These are phyloP conservation scores for Synergus gifuensis DNA, from an alignment of 2,888 invertebrate genomes.

Conservation along the genomic window DNA sequence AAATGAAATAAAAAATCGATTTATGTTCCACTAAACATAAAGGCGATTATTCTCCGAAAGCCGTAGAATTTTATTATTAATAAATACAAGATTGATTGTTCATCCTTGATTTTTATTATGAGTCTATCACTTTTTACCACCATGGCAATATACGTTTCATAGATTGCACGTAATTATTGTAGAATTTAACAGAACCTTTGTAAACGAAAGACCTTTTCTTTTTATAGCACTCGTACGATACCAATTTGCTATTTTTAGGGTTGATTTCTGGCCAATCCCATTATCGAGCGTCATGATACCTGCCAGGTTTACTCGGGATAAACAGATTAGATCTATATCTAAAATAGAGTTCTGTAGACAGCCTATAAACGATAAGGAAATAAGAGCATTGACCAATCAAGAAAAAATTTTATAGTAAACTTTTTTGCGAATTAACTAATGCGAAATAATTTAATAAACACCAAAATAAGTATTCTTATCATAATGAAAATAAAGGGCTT, in stretches of 20 bases:
- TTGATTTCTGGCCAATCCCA: conserved; percentile 49
- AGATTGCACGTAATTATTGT: conserved; percentile 14
- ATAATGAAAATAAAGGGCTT: neutral
- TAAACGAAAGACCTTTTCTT: conserved; percentile 23
- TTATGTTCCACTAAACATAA: neutral
- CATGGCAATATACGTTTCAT: neutral
- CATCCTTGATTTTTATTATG: neutral
- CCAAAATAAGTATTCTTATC: neutral
- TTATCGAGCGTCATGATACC: conserved; percentile 48
- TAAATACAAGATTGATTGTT: neutral
- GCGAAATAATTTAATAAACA: neutral
- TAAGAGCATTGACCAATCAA: neutral
- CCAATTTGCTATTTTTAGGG: conserved; percentile 51
- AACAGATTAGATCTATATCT: conserved; percentile 17
- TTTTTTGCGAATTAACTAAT: neutral
- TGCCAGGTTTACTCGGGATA: conserved; percentile 12
- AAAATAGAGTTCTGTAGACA: neutral
- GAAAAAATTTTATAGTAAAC: neutral
- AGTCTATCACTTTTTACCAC: neutral
- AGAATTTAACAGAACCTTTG: conserved; percentile 7
- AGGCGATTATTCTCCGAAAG: neutral
- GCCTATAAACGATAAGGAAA: neutral
- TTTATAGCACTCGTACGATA: conserved; percentile 38
- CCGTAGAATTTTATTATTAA: neutral
- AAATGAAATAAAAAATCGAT: neutral